Evolutionary conservation across 1,140 invertebrate genomes (phyloP), one percentile per base, ranked within the genome.

Genomic region (Macrotrachela quadricornifera): DNA sequence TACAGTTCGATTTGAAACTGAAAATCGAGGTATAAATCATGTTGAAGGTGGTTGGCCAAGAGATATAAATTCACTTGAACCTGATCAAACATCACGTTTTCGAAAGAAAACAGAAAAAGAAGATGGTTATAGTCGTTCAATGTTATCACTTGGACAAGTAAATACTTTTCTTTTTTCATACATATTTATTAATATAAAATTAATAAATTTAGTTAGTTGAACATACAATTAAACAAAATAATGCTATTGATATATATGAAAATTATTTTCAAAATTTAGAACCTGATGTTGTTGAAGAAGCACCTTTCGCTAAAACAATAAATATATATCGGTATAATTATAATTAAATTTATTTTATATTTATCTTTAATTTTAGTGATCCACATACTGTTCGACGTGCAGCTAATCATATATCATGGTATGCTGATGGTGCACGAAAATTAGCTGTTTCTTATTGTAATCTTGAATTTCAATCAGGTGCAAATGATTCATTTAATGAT

Each of bases 11-110:
- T 82, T 81, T 46, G 82, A 84, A 59, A 87, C 80, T 62, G 80
- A 80, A 56, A 77, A 76, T 60, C 73, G 75, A 9, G 80, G 83
- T 1, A 80, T 92, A 61, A 82, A 82, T 59, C 90, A 95, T 63
- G 76, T 79, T 8, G 90, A 95, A 72, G 90, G 90, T 21, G 90
- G 88, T 2, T 95, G 90, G 90, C 87, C 88, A 0, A 90, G 88
- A 71, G 88, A 94, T 62, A 78, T 95, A 46, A 90, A 90, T 61
- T 78, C 79, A 62, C 75, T 78, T 38, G 88, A 95, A 64, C 75
- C 80, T 1, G 88, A 95, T 70, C 84, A 88, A 63, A 82, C 79
- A 8, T 73, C 81, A 1, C 73, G 85, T 60, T 94, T 85, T 63
- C 75, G 85, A 59, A 80, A 91, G 46, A 94, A 94, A 73, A 80